phyloP scores from a whole-genome alignment of 2,113 vertebrate genomes.

The Rhabdornis inornatus region DNA sequence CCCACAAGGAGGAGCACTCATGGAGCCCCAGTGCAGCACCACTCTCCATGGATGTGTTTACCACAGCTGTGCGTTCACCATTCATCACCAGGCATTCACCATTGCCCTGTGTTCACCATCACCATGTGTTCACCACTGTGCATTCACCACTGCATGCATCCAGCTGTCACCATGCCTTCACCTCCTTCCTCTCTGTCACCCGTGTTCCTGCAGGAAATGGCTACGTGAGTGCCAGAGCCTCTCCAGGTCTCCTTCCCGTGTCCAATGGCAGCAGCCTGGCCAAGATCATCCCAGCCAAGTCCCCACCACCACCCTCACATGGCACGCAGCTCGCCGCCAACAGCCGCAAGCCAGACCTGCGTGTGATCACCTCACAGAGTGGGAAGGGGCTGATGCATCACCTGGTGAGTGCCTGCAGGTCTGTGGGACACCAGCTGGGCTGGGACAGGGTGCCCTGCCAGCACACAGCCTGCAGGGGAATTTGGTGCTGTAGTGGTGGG shows the following conservation, averaged over 20 bases:
- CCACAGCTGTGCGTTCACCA: not conserved
- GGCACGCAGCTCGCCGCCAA: constrained; percentile 82
- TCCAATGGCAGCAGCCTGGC: constrained; percentile 93
- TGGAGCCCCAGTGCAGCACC: fast-evolving
- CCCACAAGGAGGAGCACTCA: fast-evolving
- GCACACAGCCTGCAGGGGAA: fast-evolving
- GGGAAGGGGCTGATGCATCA: constrained; percentile 90
- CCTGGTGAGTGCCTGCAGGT: constrained; percentile 70
- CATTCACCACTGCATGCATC: fast-evolving
- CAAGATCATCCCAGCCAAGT: constrained; percentile 93
- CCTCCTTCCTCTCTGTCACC: not conserved
- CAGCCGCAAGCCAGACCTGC: constrained; percentile 91
- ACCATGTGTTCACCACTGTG: not conserved
- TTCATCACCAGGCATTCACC: not conserved
- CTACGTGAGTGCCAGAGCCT: constrained; percentile 92
- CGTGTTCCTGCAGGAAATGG: constrained; percentile 82
- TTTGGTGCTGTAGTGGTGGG: not conserved
- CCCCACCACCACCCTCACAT: constrained; percentile 77
- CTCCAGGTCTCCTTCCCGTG: constrained; percentile 90
- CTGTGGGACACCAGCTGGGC: not conserved
- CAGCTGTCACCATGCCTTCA: fast-evolving
- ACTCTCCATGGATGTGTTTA: fast-evolving
- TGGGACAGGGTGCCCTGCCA: not conserved
- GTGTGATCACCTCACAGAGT: constrained; percentile 95
- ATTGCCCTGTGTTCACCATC: not conserved